These are phyloP conservation scores for Pterocles burchelli DNA, from an alignment of 2,113 vertebrate genomes.

Conservation along the genomic window DNA sequence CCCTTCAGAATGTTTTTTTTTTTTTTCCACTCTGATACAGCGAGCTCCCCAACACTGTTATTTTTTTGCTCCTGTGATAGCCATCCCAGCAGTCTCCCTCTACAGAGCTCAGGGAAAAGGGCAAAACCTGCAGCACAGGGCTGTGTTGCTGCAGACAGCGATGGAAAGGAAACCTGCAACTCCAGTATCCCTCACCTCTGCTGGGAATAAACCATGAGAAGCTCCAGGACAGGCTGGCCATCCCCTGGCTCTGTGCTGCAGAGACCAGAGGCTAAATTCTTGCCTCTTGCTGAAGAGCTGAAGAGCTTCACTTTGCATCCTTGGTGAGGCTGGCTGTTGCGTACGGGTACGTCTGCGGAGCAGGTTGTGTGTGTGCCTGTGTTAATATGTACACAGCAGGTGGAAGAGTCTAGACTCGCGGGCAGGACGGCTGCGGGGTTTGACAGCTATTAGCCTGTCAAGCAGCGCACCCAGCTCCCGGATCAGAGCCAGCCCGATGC, in stretches of 20 bases:
- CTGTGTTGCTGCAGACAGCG: not conserved
- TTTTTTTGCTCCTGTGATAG: not conserved
- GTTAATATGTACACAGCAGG: slow-evolving; percentile 41
- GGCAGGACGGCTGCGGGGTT: not conserved
- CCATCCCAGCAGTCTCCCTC: not conserved
- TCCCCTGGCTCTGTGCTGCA: not conserved
- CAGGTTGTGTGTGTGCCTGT: slow-evolving; percentile 14
- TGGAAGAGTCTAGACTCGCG: slow-evolving; percentile 27
- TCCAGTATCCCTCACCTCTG: not conserved
- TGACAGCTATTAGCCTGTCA: not conserved
- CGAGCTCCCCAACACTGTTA: not conserved
- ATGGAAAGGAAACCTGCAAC: not conserved
- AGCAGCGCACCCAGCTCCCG: not conserved
- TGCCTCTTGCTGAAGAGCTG: slow-evolving; percentile 30
- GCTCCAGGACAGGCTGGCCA: not conserved
- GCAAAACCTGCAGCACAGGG: fast-evolving
- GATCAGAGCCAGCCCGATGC: slow-evolving; percentile 3
- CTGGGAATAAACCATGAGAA: not conserved
- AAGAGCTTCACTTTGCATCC: not conserved
- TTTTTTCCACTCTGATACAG: not conserved
- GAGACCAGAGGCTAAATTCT: not conserved
- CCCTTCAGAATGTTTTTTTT: not conserved
- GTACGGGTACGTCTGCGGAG: not conserved
- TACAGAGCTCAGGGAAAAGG: not conserved
- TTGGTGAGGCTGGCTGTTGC: not conserved